These are phyloP conservation scores for Felis catus DNA, from an alignment of 2,113 vertebrate genomes.

Conservation along the genomic window DNA sequence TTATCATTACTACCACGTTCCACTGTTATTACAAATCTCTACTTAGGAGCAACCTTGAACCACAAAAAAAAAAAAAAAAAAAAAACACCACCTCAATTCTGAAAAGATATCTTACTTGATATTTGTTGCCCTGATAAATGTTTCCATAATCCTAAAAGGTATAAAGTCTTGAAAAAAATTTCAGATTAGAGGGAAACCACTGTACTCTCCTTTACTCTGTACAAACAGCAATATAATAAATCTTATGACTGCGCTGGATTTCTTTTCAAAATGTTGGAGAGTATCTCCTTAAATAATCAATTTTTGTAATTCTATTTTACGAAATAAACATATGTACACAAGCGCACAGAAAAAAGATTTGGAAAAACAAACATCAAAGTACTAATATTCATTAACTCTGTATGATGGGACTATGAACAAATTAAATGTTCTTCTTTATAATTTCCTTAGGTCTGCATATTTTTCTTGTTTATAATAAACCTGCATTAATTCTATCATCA, in stretches of 20 bases:
- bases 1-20: neutral
- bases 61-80: neutral
- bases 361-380: neutral
- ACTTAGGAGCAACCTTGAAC: neutral
- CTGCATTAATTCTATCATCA: neutral
- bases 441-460: neutral
- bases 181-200: neutral
- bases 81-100: neutral
- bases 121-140: neutral
- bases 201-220: neutral
- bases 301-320: neutral
- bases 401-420: neutral
- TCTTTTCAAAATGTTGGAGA: neutral
- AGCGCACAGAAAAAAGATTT: neutral
- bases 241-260: neutral
- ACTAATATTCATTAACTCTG: neutral
- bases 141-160: neutral
- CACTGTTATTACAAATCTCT: neutral
- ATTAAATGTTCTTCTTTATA: neutral
- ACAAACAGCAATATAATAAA: conserved; percentile 6
- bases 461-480: neutral
- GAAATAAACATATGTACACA: neutral
- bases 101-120: neutral
- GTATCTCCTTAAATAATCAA: neutral
- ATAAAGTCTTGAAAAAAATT: neutral